phyloP scores from a whole-genome alignment of 53 echinoderm and acorn worm species.

The Astropecten irregularis region DNA sequence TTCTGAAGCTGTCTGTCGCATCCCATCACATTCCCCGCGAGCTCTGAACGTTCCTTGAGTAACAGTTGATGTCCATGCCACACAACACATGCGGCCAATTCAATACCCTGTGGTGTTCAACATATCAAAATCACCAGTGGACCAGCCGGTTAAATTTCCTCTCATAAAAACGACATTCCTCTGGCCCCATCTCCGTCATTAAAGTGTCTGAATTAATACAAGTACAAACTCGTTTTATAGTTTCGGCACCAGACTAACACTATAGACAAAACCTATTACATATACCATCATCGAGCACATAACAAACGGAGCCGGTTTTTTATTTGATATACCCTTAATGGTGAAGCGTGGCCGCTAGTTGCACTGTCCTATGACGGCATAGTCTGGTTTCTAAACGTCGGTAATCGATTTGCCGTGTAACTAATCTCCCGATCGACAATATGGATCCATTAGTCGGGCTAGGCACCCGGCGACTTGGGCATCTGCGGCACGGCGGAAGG shows the following conservation, averaged over 20 bases:
- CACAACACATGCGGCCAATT: not conserved
- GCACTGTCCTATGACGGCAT: too few relatives aligned
- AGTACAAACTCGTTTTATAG: too few relatives aligned
- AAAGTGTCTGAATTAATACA: too few relatives aligned
- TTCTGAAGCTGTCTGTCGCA: not conserved
- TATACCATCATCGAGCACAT: too few relatives aligned
- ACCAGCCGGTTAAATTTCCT: not conserved
- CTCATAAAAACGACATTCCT: not conserved
- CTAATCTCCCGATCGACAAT: not conserved
- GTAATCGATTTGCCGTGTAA: not conserved
- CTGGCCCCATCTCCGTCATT: too few relatives aligned
- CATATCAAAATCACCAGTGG: not conserved
- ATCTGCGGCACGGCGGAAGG: not conserved
- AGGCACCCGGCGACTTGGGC: not conserved
- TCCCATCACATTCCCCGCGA: not conserved
- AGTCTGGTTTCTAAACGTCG: too few relatives aligned
- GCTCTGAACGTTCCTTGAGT: not conserved
- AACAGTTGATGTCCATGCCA: not conserved
- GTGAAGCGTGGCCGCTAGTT: too few relatives aligned
- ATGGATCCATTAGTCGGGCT: not conserved
- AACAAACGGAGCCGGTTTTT: too few relatives aligned
- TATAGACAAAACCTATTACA: too few relatives aligned
- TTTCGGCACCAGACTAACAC: too few relatives aligned
- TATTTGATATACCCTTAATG: too few relatives aligned
- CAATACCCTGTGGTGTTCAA: not conserved